Evolutionary conservation across 1,140 invertebrate genomes (phyloP), one percentile per base, ranked within the genome.

Genomic region (Teleopsis dalmanni): DNA sequence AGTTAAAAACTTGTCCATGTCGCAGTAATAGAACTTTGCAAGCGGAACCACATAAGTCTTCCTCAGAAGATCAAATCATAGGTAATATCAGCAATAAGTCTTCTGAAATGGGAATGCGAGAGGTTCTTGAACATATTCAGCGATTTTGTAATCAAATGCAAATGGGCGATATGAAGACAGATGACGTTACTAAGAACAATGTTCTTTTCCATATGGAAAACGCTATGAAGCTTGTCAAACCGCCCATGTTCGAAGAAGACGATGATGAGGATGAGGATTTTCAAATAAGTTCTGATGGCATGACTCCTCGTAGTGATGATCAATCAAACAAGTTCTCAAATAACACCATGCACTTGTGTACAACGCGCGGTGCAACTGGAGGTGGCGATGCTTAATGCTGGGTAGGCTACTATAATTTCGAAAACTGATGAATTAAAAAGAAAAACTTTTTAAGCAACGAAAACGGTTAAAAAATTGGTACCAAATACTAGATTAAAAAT

Each of bases 41-140:
- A 13, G 40, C 43, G 16, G 38, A 41, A 25, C 40, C 51, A 3
- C 52, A 27, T 6, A 60, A 53, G 6, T 43, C 55, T 0, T 54
- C 50, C 7, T 63, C 63, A 14, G 51, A 57, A 0, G 47, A 48
- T 3, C 37, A 31, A 7, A n/a, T n/a, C n/a, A n/a, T n/a, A n/a
- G n/a, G n/a, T n/a, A 66, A 56, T 31, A 23, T 65, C 7, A 40
- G 27, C 10, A 26, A 34, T 5, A 66, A 66, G 26, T 62, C 64
- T n/a, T 62, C 61, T 21, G 58, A 62, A 6, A 33, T 55, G 31
- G 57, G 49, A 11, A 49, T 62, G 37, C 60, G 46, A 4, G 59
- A 64, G 36, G 48, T 64, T 10, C 27, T 66, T 40, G 63, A 58
- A 13, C 60, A 66, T 10, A 48, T 66, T 22, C 57, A 66, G 40